Evolutionary conservation across 2,797 vertebrate species (phyloP).

Genomic region (Esox lucius): DNA sequence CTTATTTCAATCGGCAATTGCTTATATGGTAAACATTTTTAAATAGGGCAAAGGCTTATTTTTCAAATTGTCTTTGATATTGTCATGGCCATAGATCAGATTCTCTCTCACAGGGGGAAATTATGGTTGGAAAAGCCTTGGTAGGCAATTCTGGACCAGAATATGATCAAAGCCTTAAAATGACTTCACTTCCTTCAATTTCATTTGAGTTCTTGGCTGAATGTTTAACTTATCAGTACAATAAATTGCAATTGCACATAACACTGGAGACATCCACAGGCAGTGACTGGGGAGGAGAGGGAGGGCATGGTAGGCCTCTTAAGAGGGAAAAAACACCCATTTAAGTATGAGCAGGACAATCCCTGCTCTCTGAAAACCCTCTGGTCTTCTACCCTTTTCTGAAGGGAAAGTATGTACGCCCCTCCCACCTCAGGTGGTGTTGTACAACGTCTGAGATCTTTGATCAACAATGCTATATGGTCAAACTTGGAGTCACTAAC

Average conservation of each 20-base stretch:
- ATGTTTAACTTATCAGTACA: slow-evolving; percentile 27
- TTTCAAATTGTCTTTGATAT: slow-evolving; percentile 23
- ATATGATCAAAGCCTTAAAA: not conserved
- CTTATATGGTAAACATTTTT: too few species aligned
- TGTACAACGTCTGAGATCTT: slow-evolving; percentile 51
- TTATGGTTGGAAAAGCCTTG: slow-evolving; percentile 19
- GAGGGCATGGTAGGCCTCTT: slow-evolving; percentile 6
- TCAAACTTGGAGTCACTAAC: slow-evolving; percentile 7
- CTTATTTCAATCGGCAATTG: not conserved
- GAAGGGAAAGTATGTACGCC: slow-evolving; percentile 40
- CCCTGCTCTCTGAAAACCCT: slow-evolving; percentile 8
- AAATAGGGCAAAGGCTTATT: too few species aligned
- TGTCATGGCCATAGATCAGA: slow-evolving; percentile 36
- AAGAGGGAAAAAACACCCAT: slow-evolving; percentile 24
- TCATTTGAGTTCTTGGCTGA: slow-evolving; percentile 9
- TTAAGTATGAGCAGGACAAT: slow-evolving; percentile 31
- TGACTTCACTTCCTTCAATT: slow-evolving; percentile 3
- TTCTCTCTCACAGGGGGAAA: slow-evolving; percentile 27
- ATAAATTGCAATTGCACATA: slow-evolving; percentile 17
- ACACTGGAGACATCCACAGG: slow-evolving; percentile 12
- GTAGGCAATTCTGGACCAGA: slow-evolving; percentile 1
- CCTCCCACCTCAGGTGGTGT: slow-evolving; percentile 27
- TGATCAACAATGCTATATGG: slow-evolving; percentile 48
- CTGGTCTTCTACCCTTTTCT: slow-evolving; percentile 20
- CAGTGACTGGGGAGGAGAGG: slow-evolving; percentile 1